Evolutionary conservation across 2,113 vertebrate genomes (phyloP), one percentile per base, ranked within the genome.

Genomic region (Bambusicola thoracicus): DNA sequence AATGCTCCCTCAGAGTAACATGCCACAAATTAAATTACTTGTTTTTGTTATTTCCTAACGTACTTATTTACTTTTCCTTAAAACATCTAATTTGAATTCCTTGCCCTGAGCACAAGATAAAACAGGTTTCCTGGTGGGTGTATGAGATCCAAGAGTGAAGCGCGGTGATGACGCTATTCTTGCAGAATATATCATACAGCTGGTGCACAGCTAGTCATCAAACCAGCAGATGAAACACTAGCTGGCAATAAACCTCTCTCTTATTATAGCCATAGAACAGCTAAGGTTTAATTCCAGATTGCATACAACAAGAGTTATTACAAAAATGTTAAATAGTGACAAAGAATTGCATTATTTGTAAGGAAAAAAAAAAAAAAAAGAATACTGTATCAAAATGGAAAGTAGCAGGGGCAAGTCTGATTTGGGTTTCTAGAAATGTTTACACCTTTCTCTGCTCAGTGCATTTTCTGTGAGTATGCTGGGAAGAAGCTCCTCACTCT

Each of bases 81-180:
- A 70, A 74, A 68, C 32, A 72, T 75, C 82, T 88, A 40, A 92
- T 92, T 92, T 81, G 61, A 68, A 90, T 83, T 89, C 79, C 68
- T 81, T 90, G 55, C 80, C 81, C 3, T 1, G 36, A 91, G 91
- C 43, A 77, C 49, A 83, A 90, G 85, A 94, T 85, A 96, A 78
- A 94, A 74, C 56, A 85, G 72, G 72, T 93, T 96, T 96, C 79
- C 87, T 94, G 73, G 95, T 95, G 93, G 95, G 93, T 75, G 90
- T 84, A 85, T 51, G 76, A 94, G 72, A 94, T 89, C 80, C 65
- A 91, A 85, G 69, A 96, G 68, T 74, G 81, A 87, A 96, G 76
- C 55, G 68, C 65, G 83, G 90, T 81, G 92, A 93, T 40, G 93
- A 94, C 87, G 95, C 82, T 90, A 81, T 81, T 69, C 69, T 95